Evolutionary conservation across 1,140 invertebrate species (phyloP).

Genomic region (Archivesica marissinica): DNA sequence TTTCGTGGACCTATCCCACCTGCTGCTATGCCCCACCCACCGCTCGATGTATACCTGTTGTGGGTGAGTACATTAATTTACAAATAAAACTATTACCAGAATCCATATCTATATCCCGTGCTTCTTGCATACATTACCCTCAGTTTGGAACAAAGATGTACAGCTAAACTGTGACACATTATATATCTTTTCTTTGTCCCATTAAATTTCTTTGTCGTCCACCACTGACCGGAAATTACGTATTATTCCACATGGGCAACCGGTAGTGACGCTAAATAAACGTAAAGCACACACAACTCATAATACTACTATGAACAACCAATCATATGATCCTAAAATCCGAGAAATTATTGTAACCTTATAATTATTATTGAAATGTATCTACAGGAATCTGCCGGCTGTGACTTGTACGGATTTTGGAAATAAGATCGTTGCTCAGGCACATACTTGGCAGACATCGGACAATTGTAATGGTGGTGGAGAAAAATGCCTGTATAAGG

Average conservation of each 20-base stretch:
- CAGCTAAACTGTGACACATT: neutral
- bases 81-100: too few relatives aligned
- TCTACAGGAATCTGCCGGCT: constrained; percentile 34
- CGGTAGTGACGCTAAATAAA: too few relatives aligned
- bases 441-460: constrained; percentile 23
- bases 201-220: neutral
- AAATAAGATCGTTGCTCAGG: constrained; percentile 16
- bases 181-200: neutral
- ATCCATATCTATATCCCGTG: too few relatives aligned
- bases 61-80: too few relatives aligned
- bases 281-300: too few relatives aligned
- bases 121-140: too few relatives aligned
- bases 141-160: too few relatives aligned
- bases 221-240: neutral
- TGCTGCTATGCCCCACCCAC: too few relatives aligned
- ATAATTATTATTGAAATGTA: neutral
- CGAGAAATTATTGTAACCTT: neutral
- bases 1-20: too few relatives aligned
- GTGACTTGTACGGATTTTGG: constrained; percentile 29
- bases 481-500: constrained; percentile 60
- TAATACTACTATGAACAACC: too few relatives aligned
- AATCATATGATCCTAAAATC: neutral
- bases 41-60: too few relatives aligned
- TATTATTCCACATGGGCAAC: too few relatives aligned
- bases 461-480: constrained; percentile 57